Evolutionary conservation across 2,113 vertebrate species (phyloP).

Genomic region (Hypanus sabinus): DNA sequence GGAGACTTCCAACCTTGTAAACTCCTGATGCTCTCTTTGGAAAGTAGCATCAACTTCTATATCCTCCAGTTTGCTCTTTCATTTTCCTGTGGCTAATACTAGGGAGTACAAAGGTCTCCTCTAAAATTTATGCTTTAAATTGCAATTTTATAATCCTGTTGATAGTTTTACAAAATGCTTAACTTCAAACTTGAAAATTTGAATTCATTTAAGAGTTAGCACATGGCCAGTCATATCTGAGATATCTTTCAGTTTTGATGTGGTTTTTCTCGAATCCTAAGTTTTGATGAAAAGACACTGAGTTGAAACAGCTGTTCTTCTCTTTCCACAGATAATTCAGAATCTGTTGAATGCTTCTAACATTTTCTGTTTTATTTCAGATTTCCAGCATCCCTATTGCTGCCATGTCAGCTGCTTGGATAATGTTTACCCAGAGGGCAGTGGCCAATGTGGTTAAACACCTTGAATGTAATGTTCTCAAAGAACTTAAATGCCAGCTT

Average conservation of each 20-base stretch:
- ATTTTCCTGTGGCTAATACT: background rate
- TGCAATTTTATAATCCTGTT: background rate
- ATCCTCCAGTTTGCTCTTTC: too few species aligned
- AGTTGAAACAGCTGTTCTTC: too few species aligned
- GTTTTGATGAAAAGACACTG: too few species aligned
- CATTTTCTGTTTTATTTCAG: too few species aligned
- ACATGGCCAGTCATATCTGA: too few species aligned
- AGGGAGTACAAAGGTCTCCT: background rate
- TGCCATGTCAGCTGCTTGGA: background rate
- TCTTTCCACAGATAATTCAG: too few species aligned
- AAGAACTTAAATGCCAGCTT: background rate
- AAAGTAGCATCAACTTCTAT: too few species aligned
- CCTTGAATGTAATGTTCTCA: background rate
- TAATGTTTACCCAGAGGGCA: background rate
- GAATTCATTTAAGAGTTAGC: background rate
- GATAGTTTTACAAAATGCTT: background rate
- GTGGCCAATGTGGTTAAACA: background rate
- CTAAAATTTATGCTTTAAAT: background rate
- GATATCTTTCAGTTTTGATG: too few species aligned
- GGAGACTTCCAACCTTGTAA: too few species aligned
- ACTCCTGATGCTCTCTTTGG: too few species aligned
- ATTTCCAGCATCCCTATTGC: background rate
- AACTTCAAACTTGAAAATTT: background rate
- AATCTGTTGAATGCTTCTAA: too few species aligned
- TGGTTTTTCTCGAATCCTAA: too few species aligned